These are phyloP conservation scores for Polydrusus cervinus DNA, from an alignment of 2,888 invertebrate genomes.

Conservation along the genomic window DNA sequence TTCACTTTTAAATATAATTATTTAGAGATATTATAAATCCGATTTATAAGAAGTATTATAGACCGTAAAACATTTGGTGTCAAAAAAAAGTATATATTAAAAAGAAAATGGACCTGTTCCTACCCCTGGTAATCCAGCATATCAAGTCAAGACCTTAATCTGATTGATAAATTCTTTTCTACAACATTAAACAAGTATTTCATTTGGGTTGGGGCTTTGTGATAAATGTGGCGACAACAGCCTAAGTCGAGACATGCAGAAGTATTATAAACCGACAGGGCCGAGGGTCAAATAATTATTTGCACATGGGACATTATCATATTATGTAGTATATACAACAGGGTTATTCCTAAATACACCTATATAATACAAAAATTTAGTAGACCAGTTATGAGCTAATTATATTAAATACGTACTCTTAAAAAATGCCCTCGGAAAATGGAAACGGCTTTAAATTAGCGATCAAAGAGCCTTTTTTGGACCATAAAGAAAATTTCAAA, in stretches of 20 bases:
- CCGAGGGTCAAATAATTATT: slow-evolving; percentile 48
- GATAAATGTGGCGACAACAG: slow-evolving; percentile 59
- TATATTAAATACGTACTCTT: too few relatives aligned
- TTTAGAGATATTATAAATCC: too few relatives aligned
- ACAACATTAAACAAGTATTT: slow-evolving; percentile 63
- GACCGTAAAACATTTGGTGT: too few relatives aligned
- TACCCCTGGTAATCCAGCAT: slow-evolving; percentile 27
- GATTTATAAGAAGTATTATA: too few relatives aligned
- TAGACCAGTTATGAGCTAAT: too few relatives aligned
- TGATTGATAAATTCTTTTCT: slow-evolving; percentile 62
- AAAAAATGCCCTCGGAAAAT: too few relatives aligned
- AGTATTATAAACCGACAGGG: slow-evolving; percentile 38
- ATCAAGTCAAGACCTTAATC: slow-evolving; percentile 55
- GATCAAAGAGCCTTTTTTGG: too few relatives aligned
- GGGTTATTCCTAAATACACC: too few relatives aligned
- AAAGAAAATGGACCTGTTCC: background rate
- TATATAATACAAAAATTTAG: too few relatives aligned
- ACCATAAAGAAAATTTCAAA: too few relatives aligned
- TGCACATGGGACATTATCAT: slow-evolving; percentile 32
- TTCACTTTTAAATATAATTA: too few relatives aligned
- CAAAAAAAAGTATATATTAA: background rate
- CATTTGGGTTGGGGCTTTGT: slow-evolving; percentile 57
- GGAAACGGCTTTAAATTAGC: too few relatives aligned
- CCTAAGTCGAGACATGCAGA: slow-evolving; percentile 36
- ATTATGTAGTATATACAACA: background rate